Evolutionary conservation across 2,888 invertebrate genomes (phyloP), one percentile per base, ranked within the genome.

Genomic region (Acholoe squamosa): DNA sequence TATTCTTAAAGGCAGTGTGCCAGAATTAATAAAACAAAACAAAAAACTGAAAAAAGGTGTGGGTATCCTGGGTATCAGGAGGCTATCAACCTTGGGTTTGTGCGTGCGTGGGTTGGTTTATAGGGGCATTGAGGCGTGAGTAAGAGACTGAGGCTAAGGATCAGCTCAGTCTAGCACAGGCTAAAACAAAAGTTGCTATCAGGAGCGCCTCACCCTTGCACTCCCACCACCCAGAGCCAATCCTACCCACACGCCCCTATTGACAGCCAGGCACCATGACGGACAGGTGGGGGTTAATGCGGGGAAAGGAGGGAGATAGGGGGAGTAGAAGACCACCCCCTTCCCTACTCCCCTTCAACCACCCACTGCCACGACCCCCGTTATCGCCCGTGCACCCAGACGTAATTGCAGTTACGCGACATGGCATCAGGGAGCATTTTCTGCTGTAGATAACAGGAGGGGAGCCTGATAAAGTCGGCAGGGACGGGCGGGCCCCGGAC

Each of bases 401-500:
- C 86, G 86, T 86, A 54, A 86, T 86, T 52, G 52, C 86, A 54
- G 86, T 86, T 86, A 86, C 86, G 86, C 52, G 86, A 86, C 86
- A 86, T 86, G 86, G 86, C 86, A 86, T 86, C 56, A 28, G 54
- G 86, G 86, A 86, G 86, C 86, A 28, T 86, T 86, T 80, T 84
- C 86, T 31, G 19, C 22, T 14, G 54, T 52, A 52, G 86, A 86
- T 86, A 86, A 86, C 52, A 3, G 28, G 54, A 16, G 54, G 52
- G 14, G 14, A 25, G 1, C 54, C 54, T 0, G 54, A 54, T 54
- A 86, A 86, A 54, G 52, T 54, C 25, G 56, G 19, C 80, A 22
- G 80, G 80, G 80, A 0, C 16, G 31, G 80, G 80, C 80, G 19
- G 80, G 86, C 7, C 86, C 43, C 52, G 76, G 43, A 43, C 28